Base-by-base conservation (phyloP, 2,797 vertebrate genomes). In the Novumbra hubbsi region DNA sequence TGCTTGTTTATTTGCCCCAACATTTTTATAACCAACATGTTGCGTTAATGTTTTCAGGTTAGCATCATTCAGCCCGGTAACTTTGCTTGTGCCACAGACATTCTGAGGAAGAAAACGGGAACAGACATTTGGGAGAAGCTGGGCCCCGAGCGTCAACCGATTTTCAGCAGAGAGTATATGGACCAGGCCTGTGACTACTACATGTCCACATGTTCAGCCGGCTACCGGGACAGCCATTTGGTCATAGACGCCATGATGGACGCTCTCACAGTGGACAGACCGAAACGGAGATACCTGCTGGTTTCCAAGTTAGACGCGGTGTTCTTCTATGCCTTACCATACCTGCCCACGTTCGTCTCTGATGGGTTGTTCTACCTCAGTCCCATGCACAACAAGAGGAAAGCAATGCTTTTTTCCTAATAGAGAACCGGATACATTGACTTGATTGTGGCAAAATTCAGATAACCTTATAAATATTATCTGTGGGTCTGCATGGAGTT, bases 41-140 rank as follows among this genome's bases (percentile, higher is more conserved):
- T 63, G 27, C 21, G n/a, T 64, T 24, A 12, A 6, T 30, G 24
- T 68, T 41, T 65, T 38, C 34, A 84, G 80, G 78, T 81, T 73
- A 81, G 77, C 69, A 76, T 76, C 19, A 76, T 82, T 65, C 75
- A 77, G 49, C 81, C 79, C 45, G 92, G 92, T 7, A 90, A 91
- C 28, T 92, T 92, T n/a, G 86, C 89, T 27, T 76, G 55, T 21
- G 90, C 90, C 71, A 92, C 90, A 62, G 89, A 85, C 68, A 92
- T 92, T 68, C 11, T 90, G 30, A 85, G 48, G 73, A 74, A 49
- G 32, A 92, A 87, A 75, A 83, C 83, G 0, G 6, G 69, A 0
- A 24, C 8, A 0, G 88, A 90, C 0, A 85, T 92, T 30, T 92
- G 90, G 91, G 75, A 83, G 27, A 87, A 82, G 7, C 48, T 93